These are phyloP conservation scores for Melipona bicolor DNA, from an alignment of 2,888 invertebrate genomes.

Conservation along the genomic window DNA sequence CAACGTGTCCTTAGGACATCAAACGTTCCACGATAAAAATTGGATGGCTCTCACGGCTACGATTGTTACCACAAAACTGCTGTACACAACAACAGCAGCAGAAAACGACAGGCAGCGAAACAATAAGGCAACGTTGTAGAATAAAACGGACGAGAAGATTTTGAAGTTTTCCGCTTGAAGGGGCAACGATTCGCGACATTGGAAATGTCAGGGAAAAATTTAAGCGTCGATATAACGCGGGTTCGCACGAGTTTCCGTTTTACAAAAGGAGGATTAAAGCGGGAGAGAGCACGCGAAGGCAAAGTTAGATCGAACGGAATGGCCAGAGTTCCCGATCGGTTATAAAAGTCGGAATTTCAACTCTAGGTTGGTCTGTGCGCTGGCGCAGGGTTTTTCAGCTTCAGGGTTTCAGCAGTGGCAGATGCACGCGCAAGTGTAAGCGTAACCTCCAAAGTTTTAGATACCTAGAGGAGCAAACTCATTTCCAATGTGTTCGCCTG, in stretches of 20 bases:
- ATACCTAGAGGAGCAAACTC: conserved; percentile 69
- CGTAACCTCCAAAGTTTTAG: conserved; percentile 42
- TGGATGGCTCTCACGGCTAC: background rate
- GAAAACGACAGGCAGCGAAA: background rate
- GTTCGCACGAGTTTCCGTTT: conserved; percentile 22
- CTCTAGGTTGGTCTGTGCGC: conserved; percentile 13
- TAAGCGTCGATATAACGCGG: background rate
- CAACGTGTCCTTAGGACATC: background rate
- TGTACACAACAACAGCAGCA: background rate
- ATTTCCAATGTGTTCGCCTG: conserved; percentile 70
- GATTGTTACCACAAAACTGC: background rate
- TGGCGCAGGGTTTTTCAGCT: background rate
- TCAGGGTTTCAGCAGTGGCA: background rate
- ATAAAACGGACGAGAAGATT: background rate
- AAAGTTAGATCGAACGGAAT: conserved; percentile 54
- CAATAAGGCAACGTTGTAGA: background rate
- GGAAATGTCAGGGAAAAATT: background rate
- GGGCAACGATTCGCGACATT: background rate
- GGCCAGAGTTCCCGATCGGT: conserved; percentile 60
- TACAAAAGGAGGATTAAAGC: conserved; percentile 56
- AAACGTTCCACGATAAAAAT: background rate
- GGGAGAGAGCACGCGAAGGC: conserved; percentile 26
- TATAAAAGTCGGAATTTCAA: conserved; percentile 66
- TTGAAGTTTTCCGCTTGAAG: background rate
- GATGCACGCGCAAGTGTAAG: conserved; percentile 21